Evolutionary conservation across 1,140 invertebrate genomes (phyloP).

Genomic region (Procambarus virginalis): DNA sequence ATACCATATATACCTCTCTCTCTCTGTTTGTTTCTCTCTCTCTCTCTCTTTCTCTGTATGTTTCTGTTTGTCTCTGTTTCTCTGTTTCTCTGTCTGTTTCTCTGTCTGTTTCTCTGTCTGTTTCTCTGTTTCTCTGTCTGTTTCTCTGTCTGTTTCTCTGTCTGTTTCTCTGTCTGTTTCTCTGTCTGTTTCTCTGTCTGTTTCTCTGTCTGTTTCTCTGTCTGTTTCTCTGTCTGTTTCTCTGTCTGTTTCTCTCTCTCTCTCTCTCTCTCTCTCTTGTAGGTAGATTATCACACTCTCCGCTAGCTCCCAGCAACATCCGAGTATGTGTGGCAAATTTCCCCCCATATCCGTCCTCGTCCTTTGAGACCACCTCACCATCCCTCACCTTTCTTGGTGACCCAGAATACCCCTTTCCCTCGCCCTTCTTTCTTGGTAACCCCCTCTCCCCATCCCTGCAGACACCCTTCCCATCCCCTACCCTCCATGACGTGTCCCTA

Average conservation of each 20-base stretch:
- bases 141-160: background rate
- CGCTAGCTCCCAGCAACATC: too few species aligned
- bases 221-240: background rate
- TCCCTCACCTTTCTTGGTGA: too few species aligned
- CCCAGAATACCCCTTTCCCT: too few species aligned
- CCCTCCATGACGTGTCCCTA: too few species aligned
- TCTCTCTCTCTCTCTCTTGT: background rate
- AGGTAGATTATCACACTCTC: too few species aligned
- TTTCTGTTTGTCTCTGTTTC: background rate
- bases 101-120: slow-evolving; percentile 21
- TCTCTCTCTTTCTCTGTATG: background rate
- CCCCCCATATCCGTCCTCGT: too few species aligned
- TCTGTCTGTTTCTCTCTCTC: background rate
- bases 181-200: background rate
- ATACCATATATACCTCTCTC: too few species aligned
- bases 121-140: slow-evolving; percentile 3
- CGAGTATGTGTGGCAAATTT: too few species aligned
- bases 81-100: background rate
- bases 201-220: background rate
- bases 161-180: background rate
- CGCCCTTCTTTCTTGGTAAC: background rate
- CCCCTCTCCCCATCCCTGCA: background rate
- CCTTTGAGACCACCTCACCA: too few species aligned
- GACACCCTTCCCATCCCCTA: too few species aligned
- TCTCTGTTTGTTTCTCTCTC: too few species aligned